A percentile compares a stretch with the other conserved stretches of the same genome.
Evolutionary conservation across 2,113 vertebrate genomes (phyloP).

Genomic region (Acrocephalus arundinaceus): DNA sequence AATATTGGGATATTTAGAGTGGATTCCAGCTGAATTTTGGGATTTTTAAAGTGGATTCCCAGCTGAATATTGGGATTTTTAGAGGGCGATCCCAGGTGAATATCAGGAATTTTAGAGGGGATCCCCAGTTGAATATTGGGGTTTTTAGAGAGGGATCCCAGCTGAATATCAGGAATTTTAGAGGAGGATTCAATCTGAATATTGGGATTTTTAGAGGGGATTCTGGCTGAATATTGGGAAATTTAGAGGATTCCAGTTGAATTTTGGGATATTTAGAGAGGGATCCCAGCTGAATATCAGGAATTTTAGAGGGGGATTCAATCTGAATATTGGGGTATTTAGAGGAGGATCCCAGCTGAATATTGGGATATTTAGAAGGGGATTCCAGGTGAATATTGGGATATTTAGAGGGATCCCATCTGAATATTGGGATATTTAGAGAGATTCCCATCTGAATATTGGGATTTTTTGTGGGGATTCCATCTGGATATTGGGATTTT

Average conservation of each 20-base stretch:
- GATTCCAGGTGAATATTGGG: not conserved
- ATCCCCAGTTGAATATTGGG: fast-evolving
- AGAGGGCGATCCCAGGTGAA: not conserved
- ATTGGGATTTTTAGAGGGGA: not conserved
- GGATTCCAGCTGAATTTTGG: fast-evolving
- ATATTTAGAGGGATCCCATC: not conserved
- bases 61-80: not conserved
- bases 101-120: too few relatives aligned
- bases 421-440: not conserved
- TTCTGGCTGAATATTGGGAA: not conserved
- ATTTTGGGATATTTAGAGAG: not conserved
- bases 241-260: not conserved
- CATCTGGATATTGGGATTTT: not conserved
- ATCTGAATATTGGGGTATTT: not conserved
- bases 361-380: not conserved
- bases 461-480: fast-evolving
- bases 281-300: not conserved
- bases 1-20: not conserved
- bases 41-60: fast-evolving
- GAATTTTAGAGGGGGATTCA: not conserved
- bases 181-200: fast-evolving
- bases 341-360: fast-evolving
- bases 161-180: not conserved
- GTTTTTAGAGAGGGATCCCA: fast-evolving
- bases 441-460: not conserved